These are phyloP conservation scores for Macropus fuliginosus DNA, from an alignment of 2,797 vertebrate species.

Conservation along the genomic window DNA sequence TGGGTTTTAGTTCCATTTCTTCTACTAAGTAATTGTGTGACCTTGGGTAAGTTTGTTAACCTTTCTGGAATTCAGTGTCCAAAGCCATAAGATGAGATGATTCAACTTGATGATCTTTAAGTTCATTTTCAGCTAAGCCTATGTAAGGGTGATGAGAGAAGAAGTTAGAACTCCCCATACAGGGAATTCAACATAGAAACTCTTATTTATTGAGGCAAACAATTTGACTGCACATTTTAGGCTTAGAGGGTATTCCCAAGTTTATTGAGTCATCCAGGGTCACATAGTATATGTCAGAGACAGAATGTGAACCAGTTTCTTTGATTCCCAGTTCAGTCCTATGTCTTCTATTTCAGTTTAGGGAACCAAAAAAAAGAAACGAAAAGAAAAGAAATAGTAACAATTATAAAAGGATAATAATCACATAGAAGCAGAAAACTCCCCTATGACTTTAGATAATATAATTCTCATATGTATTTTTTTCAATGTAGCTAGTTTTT, in stretches of 20 bases:
- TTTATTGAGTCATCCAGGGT: neutral
- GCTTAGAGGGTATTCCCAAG: neutral
- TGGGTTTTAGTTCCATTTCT: no score
- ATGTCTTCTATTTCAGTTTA: neutral
- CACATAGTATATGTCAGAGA: neutral
- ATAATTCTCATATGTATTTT: constrained; percentile 26
- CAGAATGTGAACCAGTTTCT: neutral
- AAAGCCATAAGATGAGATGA: no score
- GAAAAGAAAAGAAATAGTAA: neutral
- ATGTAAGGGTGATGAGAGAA: no score
- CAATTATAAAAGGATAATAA: neutral
- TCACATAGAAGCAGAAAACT: neutral
- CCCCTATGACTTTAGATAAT: neutral
- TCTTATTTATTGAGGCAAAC: no score
- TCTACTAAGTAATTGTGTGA: no score
- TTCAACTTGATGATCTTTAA: no score
- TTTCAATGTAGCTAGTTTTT: neutral
- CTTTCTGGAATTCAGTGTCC: neutral
- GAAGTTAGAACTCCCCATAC: no score
- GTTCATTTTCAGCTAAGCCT: no score
- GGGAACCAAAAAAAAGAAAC: neutral
- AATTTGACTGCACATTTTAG: no score
- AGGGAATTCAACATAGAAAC: no score
- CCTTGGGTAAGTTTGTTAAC: neutral
- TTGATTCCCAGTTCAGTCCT: neutral